Percentiles rank a stretch among this genome's conserved stretches.
Evolutionary conservation across 2,888 invertebrate genomes (phyloP).

Genomic region (Kuschelorhynchus macadamiae): DNA sequence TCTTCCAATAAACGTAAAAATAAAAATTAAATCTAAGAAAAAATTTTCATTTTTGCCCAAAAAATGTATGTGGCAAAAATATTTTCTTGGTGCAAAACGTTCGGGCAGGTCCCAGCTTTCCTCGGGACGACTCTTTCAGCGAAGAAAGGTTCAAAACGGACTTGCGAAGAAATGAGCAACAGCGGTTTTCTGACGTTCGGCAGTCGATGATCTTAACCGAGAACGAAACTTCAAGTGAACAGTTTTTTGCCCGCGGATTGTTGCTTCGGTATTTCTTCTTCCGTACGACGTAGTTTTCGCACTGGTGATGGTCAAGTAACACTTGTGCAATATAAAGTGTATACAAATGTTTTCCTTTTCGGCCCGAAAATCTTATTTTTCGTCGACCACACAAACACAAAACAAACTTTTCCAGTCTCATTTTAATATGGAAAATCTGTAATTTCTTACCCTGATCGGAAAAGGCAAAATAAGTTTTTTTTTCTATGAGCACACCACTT

Average conservation of each 20-base stretch:
- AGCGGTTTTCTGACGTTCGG: constrained; percentile 35
- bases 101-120: constrained; percentile 3
- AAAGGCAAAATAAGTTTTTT: too few species aligned
- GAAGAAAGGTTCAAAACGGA: constrained; percentile 34
- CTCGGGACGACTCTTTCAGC: not conserved
- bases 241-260: constrained; percentile 34
- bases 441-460: too few species aligned
- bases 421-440: too few species aligned
- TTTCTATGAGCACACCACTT: too few species aligned
- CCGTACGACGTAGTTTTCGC: constrained; percentile 36
- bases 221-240: constrained; percentile 51
- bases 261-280: constrained; percentile 32
- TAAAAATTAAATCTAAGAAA: not conserved
- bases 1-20: too few species aligned
- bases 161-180: constrained; percentile 31
- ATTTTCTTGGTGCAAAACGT: constrained; percentile 8
- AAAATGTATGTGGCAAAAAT: not conserved
- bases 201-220: constrained; percentile 47
- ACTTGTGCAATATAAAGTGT: too few species aligned
- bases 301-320: constrained; percentile 10
- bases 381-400: too few species aligned
- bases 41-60: not conserved
- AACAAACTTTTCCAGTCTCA: too few species aligned
- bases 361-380: too few species aligned
- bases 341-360: too few species aligned